Evolutionary conservation across 1,140 invertebrate species (phyloP), one percentile per base, ranked within the genome.

Genomic region (Zaprionus nigranus): DNA sequence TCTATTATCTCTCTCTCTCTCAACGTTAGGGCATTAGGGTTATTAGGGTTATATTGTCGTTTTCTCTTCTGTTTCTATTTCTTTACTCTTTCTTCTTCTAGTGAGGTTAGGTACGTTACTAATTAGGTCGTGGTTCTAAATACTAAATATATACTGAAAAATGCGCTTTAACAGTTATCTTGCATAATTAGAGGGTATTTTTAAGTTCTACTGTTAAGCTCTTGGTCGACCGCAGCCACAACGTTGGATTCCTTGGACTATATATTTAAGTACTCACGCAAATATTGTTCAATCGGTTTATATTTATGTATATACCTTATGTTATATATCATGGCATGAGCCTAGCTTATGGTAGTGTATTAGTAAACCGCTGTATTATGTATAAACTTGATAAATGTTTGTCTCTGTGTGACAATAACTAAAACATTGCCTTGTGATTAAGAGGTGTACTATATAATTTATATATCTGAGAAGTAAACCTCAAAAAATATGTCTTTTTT

Each of bases 21-120:
- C 38, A 58, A 78, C 30, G 46, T 46, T 57, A 91, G 91, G 91
- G 88, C 66, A 82, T 73, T 88, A 92, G 91, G 91, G 91, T 85
- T 83, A 91, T 62, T 92, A 92, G 91, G 91, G 60, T 40, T 75
- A n/a, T 24, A 62, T 70, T 26, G 28, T 46, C n/a, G 40, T 56
- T 49, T 60, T 67, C 40, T 75, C 58, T 59, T 70, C 43, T 71
- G 58, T 71, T 60, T 36, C 60, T 43, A 65, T 51, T 38, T 40
- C 12, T 34, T 22, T 64, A 28, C 15, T 64, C 11, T 38, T 67
- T 28, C 24, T 13, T 54, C 63, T 17, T 49, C 17, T 34, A 17
- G 22, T 34, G 69, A 91, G 88, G 90, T 91, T 91, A 90, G 90
- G 88, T 84, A 71, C 67, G 67, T 84, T 75, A 88, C 69, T 88